These are phyloP conservation scores for Strix aluco DNA, from an alignment of 2,113 vertebrate species.

Conservation along the genomic window DNA sequence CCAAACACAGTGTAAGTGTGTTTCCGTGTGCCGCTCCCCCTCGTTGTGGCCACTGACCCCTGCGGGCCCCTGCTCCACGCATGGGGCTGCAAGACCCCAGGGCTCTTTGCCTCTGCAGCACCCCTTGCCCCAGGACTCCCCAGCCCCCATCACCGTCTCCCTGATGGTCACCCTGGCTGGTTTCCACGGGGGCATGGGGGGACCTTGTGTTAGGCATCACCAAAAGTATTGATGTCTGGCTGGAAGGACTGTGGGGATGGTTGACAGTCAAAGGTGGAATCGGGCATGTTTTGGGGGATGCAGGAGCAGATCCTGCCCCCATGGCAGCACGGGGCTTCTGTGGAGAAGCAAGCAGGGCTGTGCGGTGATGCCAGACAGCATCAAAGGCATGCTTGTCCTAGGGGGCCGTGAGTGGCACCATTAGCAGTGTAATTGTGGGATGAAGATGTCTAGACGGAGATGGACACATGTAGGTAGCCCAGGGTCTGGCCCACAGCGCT, in stretches of 20 bases:
- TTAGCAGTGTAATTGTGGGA: accelerated
- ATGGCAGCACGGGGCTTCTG: not conserved
- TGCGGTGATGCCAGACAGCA: accelerated
- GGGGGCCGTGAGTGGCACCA: accelerated
- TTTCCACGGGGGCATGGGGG: accelerated
- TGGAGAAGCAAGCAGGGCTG: not conserved
- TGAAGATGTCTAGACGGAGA: not conserved
- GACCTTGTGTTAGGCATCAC: accelerated
- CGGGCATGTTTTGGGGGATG: not conserved
- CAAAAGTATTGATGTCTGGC: accelerated
- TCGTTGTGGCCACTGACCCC: accelerated
- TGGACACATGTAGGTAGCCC: not conserved
- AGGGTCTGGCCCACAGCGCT: not conserved
- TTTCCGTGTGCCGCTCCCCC: not conserved
- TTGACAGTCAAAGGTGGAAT: no score
- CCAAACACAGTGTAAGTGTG: not conserved
- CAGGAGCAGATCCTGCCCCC: not conserved
- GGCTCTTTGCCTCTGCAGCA: not conserved
- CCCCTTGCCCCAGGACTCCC: not conserved
- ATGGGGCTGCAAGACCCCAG: not conserved
- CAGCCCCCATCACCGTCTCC: accelerated
- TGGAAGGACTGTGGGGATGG: not conserved
- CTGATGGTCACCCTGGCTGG: not conserved
- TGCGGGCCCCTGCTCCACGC: not conserved
- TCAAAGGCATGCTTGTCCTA: accelerated